Base-by-base conservation (phyloP, 2,113 vertebrate species). In the Lasiurus cinereus region DNA sequence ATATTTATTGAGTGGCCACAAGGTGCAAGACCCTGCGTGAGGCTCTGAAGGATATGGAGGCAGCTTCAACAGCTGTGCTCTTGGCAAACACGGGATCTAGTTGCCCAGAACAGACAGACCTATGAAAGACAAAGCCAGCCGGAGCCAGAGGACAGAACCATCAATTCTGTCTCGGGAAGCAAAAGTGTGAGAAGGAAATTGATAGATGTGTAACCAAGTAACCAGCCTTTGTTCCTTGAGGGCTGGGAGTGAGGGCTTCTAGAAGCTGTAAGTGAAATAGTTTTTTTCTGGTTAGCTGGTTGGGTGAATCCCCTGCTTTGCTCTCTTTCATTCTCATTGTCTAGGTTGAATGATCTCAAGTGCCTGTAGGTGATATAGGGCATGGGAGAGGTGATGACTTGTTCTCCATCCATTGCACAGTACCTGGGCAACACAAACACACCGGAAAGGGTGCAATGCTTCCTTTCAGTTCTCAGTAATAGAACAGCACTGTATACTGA, bases 1-100 rank as follows among this genome's bases (percentile, higher is more conserved):
- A 84, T 88, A 85, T 79, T 86, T 86, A 83, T 52, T 22, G 79
- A 91, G 70, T 43, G 78, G 18, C 77, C 83, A 33, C 78, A 16
- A 78, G 74, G 27, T 39, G 0, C 36, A 14, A 70, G 92, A 46
- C 24, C 31, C 52, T 0, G 1, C 52, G 74, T 6, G 76, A 73
- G 59, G 39, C 16, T n/a, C 79, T 59, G n/a, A 82, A 92, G 92
- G 76, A 70, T n/a, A 18, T 14, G 2, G 11, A 91, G 64, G 31
- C 67, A n/a, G 54, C 36, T n/a, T 73, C 19, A 15, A 54, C 77
- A 92, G 67, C 31, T 69, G 59, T 85, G 77, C n/a, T 85, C 52
- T 43, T 5, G 0, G 22, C 15, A 52, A 95, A 80, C 59, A 84
- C 29, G 4, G 82, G 48, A 50, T 77, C 52, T 39, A 19, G 31